Evolutionary conservation across 2,113 vertebrate genomes (phyloP).

Genomic region (Formicarius rufipectus): DNA sequence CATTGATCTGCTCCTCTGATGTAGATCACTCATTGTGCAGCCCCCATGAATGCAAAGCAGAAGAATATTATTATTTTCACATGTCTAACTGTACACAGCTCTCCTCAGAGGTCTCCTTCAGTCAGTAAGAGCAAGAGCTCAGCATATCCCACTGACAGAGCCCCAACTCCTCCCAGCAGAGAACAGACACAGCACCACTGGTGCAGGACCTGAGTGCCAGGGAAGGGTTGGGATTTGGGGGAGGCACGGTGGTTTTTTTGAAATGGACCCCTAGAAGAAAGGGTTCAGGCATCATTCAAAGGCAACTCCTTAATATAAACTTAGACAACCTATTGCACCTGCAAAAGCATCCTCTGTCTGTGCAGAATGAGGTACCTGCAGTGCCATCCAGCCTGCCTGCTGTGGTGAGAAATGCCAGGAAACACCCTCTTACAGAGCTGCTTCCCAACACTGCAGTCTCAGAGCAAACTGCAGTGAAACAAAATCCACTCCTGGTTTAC

Average conservation of each 20-base stretch:
- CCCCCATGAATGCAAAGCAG: background rate
- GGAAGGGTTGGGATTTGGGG: background rate
- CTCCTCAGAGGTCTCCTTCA: background rate
- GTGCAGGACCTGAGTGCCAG: rapidly evolving
- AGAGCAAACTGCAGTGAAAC: background rate
- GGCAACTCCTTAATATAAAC: background rate
- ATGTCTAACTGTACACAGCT: background rate
- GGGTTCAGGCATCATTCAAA: background rate
- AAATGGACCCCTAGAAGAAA: background rate
- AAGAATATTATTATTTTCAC: background rate
- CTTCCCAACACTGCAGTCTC: background rate
- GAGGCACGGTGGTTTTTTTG: background rate
- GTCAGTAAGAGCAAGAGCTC: background rate
- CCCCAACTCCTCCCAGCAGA: background rate
- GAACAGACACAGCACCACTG: rapidly evolving
- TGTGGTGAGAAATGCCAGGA: background rate
- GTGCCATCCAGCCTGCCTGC: background rate
- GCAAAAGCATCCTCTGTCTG: background rate
- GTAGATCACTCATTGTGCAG: background rate
- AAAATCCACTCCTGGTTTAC: background rate
- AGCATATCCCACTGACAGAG: rapidly evolving
- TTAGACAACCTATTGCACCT: background rate
- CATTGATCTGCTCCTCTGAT: background rate
- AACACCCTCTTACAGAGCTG: background rate
- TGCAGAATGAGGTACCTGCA: background rate